These are phyloP conservation scores for Smutsia gigantea DNA, from an alignment of 2,797 vertebrate species.

Conservation along the genomic window DNA sequence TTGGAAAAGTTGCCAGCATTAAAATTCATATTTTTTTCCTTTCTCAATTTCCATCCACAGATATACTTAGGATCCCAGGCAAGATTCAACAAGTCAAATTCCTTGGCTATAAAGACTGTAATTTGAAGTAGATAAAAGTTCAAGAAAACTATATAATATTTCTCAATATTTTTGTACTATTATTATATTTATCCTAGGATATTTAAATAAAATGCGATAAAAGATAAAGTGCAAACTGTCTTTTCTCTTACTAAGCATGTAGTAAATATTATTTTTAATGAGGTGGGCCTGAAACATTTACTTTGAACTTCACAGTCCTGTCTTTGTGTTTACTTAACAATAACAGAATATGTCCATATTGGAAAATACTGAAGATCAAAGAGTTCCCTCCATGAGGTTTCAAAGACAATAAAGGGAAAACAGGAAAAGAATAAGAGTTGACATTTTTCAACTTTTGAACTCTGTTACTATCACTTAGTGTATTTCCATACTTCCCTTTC, in stretches of 20 bases:
- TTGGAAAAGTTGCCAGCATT: neutral
- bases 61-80: neutral
- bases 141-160: neutral
- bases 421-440: constrained; percentile 43
- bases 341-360: constrained; percentile 26
- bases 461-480: neutral
- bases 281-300: constrained; percentile 69
- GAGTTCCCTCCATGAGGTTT: constrained; percentile 1
- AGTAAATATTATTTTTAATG: constrained; percentile 79
- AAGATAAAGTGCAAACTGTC: constrained; percentile 34
- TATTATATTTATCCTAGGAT: constrained; percentile 31
- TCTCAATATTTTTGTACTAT: constrained; percentile 2
- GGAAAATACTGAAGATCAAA: constrained; percentile 62
- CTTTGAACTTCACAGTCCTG: constrained; percentile 60
- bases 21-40: neutral
- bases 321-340: constrained; percentile 65
- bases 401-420: constrained; percentile 63
- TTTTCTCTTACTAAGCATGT: constrained; percentile 41
- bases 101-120: neutral
- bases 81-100: neutral
- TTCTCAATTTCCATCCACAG: neutral
- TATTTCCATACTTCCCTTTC: constrained; percentile 56
- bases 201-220: constrained; percentile 21
- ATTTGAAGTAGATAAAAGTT: neutral
- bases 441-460: constrained; percentile 52